Conservation (phyloP, 1,140 invertebrate species). For the Pseudomyrmex concolor region DNA sequence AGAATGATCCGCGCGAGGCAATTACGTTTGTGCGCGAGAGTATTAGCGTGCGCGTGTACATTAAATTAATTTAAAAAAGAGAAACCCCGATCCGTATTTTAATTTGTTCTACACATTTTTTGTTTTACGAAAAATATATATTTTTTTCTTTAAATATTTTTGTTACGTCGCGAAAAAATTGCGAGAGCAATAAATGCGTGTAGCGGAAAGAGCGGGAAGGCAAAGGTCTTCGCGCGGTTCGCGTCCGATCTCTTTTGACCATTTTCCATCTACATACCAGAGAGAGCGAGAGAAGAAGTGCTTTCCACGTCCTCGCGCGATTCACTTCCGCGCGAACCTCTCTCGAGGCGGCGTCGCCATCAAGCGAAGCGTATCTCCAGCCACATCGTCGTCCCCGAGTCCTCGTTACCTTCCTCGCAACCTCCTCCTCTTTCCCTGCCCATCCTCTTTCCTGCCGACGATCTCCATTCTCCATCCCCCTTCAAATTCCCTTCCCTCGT, state of each 20-base stretch:
- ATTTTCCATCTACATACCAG: conserved; percentile 46
- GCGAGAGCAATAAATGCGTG: too few relatives aligned
- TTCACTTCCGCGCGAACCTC: conserved; percentile 56
- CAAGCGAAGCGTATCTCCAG: conserved; percentile 57
- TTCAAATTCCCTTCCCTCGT: conserved; percentile 30
- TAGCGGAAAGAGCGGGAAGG: too few relatives aligned
- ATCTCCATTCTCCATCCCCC: conserved; percentile 67
- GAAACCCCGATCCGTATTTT: background rate
- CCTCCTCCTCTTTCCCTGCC: conserved; percentile 23
- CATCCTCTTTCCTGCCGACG: conserved; percentile 44
- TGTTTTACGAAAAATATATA: too few relatives aligned
- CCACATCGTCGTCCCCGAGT: conserved; percentile 55
- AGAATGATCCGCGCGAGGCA: conserved; percentile 13
- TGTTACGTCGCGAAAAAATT: too few relatives aligned
- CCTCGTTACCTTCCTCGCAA: conserved; percentile 55
- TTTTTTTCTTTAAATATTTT: too few relatives aligned
- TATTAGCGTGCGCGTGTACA: background rate
- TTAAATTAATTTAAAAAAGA: background rate
- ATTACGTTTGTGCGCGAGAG: conserved; percentile 3
- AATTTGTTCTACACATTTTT: too few relatives aligned
- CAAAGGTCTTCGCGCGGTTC: background rate
- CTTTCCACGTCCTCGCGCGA: conserved; percentile 54
- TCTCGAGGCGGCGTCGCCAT: conserved; percentile 51
- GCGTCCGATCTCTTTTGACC: conserved; percentile 47
- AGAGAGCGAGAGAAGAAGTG: background rate